Base-by-base conservation (phyloP, 1,140 invertebrate species). In the Bombus huntii region DNA sequence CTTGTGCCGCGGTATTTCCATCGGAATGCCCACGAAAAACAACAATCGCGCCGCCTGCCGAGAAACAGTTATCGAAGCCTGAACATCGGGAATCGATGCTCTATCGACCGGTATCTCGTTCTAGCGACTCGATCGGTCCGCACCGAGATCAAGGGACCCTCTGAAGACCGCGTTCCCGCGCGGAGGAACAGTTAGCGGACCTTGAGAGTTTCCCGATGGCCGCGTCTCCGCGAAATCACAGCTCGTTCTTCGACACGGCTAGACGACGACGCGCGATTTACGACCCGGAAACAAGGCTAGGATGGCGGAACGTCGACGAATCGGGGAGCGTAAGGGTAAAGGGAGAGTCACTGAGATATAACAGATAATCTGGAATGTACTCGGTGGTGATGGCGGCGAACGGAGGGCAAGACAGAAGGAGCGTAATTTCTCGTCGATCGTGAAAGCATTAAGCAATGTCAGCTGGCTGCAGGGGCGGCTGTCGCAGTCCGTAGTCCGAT, bases 401-500 rank as follows among this genome's bases (percentile, higher is more conserved):
- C 44, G 22, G 34, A 62, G 18, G n/a, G 37, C 42, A 13, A 59
- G 25, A 75, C 78, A 57, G 76, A 85, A 70, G 86, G 66, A 88
- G 59, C 71, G 77, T 83, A 78, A 88, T 88, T 90, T 72, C 87
- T 85, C 65, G 81, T 83, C 78, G 81, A 89, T 91, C 71, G 83
- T 70, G 72, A 86, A 81, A 82, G 81, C 90, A 85, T 88, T 82
- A 83, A 85, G 90, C 89, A 82, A 82, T 80, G 81, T 91, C 90
- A 91, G 88, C 80, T 88, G 88, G 28, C 15, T 71, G 78, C 57
- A 71, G 71, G 68, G 74, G 53, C 62, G 74, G 53, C 88, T 89
- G 75, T 89, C 88, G 79, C 70, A 75, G 87, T 25, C 28, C 79
- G 70, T 72, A 81, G 37, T 53, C 71, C 79, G 79, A 83, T 89